Conservation (phyloP, 2,797 vertebrate genomes). For the Capromys pilorides region DNA sequence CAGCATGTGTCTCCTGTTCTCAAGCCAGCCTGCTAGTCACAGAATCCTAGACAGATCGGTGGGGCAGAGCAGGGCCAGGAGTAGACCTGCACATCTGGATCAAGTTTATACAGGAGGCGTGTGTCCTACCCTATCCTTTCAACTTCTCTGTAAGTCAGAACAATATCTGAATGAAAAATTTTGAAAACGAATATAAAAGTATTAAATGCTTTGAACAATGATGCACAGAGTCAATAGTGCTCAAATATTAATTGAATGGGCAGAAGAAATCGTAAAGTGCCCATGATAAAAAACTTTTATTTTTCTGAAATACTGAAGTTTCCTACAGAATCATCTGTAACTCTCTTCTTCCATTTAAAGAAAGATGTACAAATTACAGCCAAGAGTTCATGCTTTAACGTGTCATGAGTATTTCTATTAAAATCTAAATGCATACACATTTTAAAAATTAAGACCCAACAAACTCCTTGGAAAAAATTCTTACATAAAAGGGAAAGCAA, state of each 20-base stretch:
- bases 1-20: background rate
- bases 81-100: background rate
- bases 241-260: background rate
- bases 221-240: background rate
- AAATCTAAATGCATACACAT: background rate
- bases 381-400: background rate
- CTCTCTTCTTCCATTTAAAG: slow-evolving; percentile 8
- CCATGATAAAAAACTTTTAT: background rate
- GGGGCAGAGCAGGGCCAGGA: background rate
- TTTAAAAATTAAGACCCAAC: background rate
- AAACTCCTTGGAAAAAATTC: background rate
- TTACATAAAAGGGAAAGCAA: background rate
- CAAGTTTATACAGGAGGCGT: background rate
- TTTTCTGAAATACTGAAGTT: background rate
- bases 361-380: background rate
- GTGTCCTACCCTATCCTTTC: background rate
- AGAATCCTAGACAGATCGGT: background rate
- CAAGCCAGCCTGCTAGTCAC: background rate
- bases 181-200: background rate
- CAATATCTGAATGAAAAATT: background rate
- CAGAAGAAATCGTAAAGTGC: background rate
- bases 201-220: background rate
- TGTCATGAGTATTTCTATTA: background rate
- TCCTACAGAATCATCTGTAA: background rate
- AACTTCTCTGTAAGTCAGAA: background rate